Evolutionary conservation across 2,888 invertebrate species (phyloP).

Genomic region (Drosophila ochracea): DNA sequence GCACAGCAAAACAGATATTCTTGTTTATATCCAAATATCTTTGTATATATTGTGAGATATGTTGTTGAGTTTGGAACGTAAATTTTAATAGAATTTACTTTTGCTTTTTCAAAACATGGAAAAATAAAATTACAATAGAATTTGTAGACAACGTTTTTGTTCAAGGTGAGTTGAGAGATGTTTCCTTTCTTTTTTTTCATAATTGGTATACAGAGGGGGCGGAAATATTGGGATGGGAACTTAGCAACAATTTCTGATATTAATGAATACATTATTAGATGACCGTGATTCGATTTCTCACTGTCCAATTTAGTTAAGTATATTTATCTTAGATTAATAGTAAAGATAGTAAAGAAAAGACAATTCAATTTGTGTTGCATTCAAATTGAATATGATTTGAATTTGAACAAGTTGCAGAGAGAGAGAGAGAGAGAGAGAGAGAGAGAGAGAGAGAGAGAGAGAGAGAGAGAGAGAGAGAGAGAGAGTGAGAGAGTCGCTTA

Average conservation of each 20-base stretch:
- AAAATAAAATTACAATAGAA: neutral
- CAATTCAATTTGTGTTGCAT: neutral
- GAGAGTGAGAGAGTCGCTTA: too few species aligned
- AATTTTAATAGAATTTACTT: neutral
- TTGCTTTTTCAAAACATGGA: neutral
- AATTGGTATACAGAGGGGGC: too few species aligned
- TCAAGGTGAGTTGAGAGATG: too few species aligned
- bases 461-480: too few species aligned
- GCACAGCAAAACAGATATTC: neutral
- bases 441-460: too few species aligned
- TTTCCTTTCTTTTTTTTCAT: too few species aligned
- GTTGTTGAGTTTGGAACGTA: neutral
- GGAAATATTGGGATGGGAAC: neutral
- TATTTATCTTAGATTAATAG: neutral
- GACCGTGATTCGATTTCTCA: neutral
- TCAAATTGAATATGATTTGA: neutral
- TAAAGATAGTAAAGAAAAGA: too few species aligned
- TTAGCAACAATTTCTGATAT: neutral
- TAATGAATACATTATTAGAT: neutral
- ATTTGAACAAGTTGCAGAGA: neutral
- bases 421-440: too few species aligned
- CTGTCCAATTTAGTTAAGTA: neutral
- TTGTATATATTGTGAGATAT: neutral
- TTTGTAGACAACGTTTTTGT: neutral
- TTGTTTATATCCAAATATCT: neutral